These are phyloP conservation scores for Plodia interpunctella DNA, from an alignment of 1,140 invertebrate species.

Conservation along the genomic window DNA sequence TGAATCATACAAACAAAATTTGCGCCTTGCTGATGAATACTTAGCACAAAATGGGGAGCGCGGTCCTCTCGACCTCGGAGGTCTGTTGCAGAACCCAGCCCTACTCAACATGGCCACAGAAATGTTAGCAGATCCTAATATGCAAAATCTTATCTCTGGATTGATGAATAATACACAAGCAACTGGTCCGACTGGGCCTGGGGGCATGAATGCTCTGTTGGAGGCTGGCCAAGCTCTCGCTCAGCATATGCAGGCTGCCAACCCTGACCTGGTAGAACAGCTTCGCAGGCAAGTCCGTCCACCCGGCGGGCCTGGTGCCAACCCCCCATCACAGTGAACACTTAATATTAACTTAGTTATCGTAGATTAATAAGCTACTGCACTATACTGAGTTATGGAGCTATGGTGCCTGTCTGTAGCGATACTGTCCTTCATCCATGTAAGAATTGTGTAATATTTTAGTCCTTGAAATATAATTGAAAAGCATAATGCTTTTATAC, in stretches of 20 bases:
- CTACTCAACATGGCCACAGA: conserved; percentile 88
- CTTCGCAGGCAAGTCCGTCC: conserved; percentile 63
- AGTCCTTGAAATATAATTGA: neutral
- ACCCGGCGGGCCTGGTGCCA: conserved; percentile 29
- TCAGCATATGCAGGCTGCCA: conserved; percentile 70
- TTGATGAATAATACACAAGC: conserved; percentile 45
- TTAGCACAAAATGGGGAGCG: conserved; percentile 39
- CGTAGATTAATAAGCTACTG: conserved; percentile 2
- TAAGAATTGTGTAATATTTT: neutral
- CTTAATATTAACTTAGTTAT: neutral
- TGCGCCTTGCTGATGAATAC: conserved; percentile 79
- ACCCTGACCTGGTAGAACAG: conserved; percentile 70
- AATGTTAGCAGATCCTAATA: conserved; percentile 86
- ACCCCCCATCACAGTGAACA: conserved; percentile 28
- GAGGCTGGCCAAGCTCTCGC: conserved; percentile 70
- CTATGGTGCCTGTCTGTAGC: neutral
- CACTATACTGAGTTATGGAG: neutral
- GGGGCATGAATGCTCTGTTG: conserved; percentile 54
- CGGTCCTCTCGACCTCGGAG: conserved; percentile 76
- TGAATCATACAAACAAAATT: conserved; percentile 92
- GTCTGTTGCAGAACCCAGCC: conserved; percentile 84
- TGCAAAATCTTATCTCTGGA: conserved; percentile 83
- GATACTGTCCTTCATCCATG: neutral
- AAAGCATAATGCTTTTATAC: too few species aligned
- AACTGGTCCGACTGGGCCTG: conserved; percentile 18